A percentile compares a stretch with the other conserved stretches of the same genome.
phyloP scores from a whole-genome alignment of 1,140 invertebrate genomes.

The Drosophila paulistorum region DNA sequence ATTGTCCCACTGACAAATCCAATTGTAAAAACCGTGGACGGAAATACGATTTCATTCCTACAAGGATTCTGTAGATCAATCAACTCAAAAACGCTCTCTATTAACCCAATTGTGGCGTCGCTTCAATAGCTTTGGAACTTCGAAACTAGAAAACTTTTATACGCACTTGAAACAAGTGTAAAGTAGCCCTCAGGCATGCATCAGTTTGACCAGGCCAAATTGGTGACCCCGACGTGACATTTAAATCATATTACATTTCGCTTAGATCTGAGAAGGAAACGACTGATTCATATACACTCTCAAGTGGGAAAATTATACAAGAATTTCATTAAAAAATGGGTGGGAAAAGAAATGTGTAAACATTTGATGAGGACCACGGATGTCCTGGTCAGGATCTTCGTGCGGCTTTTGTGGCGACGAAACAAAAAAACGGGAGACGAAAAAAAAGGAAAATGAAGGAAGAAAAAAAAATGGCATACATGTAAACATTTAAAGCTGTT shows the following conservation, averaged over 20 bases:
- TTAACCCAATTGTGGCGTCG: too few species aligned
- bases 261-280: neutral
- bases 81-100: too few species aligned
- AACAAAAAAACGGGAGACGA: constrained; percentile 1
- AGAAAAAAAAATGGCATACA: constrained; percentile 23
- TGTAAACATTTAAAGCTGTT: constrained; percentile 64
- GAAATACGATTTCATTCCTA: too few species aligned
- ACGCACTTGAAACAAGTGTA: too few species aligned
- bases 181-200: too few species aligned
- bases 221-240: constrained; percentile 4
- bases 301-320: constrained; percentile 3
- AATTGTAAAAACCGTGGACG: too few species aligned
- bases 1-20: too few species aligned
- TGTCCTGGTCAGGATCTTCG: constrained; percentile 14
- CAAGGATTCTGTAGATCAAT: too few species aligned
- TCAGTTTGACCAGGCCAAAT: neutral
- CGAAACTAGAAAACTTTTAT: too few species aligned
- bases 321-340: constrained; percentile 7
- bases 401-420: constrained; percentile 8
- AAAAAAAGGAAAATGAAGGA: neutral
- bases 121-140: too few species aligned
- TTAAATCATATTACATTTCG: constrained; percentile 3
- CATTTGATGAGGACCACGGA: constrained; percentile 5
- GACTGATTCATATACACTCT: neutral
- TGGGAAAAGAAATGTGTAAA: constrained; percentile 3